These are phyloP conservation scores for Zapus hudsonius DNA, from an alignment of 2,113 vertebrate genomes.

Conservation along the genomic window DNA sequence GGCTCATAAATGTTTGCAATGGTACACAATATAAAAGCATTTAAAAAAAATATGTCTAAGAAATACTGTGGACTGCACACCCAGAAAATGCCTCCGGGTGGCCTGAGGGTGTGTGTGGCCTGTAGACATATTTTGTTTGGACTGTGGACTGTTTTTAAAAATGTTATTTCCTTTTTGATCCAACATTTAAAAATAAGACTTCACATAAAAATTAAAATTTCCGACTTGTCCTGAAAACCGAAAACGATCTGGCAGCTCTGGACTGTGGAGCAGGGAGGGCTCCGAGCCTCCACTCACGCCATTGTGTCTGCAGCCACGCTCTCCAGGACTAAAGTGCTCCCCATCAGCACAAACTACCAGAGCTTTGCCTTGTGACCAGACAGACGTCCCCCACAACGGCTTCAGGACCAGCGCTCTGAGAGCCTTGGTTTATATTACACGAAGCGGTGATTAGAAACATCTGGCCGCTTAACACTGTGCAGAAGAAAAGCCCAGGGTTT, in stretches of 20 bases:
- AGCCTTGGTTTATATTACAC: constrained; percentile 35
- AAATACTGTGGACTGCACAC: background rate
- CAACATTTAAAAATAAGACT: constrained; percentile 70
- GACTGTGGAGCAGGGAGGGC: background rate
- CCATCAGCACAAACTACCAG: background rate
- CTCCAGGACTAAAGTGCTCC: background rate
- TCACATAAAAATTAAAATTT: constrained; percentile 60
- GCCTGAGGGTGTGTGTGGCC: constrained; percentile 73
- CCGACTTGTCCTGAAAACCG: constrained; percentile 43
- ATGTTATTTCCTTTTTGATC: constrained; percentile 56
- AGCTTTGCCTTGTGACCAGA: constrained; percentile 23
- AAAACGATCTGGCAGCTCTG: background rate
- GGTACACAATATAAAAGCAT: background rate
- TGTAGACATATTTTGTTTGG: constrained; percentile 72
- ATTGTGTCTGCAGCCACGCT: background rate
- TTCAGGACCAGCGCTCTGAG: background rate
- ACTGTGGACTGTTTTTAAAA: constrained; percentile 18
- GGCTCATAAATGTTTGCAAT: background rate
- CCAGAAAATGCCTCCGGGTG: constrained; percentile 63
- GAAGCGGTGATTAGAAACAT: constrained; percentile 65
- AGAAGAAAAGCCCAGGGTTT: background rate
- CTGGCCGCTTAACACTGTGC: background rate
- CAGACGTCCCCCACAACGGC: constrained; percentile 45
- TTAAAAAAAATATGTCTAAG: background rate
- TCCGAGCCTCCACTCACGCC: background rate